phyloP scores from a whole-genome alignment of 1,140 invertebrate genomes.

The Holotrichia oblita region DNA sequence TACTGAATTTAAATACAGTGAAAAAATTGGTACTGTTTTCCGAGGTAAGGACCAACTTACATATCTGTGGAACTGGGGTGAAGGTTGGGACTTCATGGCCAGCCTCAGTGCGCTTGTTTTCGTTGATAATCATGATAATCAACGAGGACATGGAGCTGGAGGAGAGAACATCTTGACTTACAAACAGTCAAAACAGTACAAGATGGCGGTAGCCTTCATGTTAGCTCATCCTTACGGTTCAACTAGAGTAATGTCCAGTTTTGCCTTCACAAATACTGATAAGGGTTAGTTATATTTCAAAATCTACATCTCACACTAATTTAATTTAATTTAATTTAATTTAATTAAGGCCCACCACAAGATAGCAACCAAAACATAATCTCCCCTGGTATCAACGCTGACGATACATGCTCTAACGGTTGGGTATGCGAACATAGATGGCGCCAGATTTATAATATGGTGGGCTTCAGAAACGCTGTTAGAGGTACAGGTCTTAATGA shows the following conservation, averaged over 20 bases:
- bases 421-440: constrained; percentile 93
- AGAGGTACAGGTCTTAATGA: constrained; percentile 64
- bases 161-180: constrained; percentile 68
- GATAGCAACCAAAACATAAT: constrained; percentile 71
- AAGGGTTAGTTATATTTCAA: constrained; percentile 50
- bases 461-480: constrained; percentile 75
- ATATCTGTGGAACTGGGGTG: constrained; percentile 61
- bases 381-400: constrained; percentile 70
- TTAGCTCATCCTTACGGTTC: constrained; percentile 83
- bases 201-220: constrained; percentile 84
- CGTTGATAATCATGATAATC: constrained; percentile 72
- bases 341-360: constrained; percentile 65
- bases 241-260: constrained; percentile 83
- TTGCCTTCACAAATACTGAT: constrained; percentile 66
- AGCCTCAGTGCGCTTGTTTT: constrained; percentile 68
- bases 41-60: constrained; percentile 61
- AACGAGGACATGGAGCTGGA: constrained; percentile 68
- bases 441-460: constrained; percentile 85
- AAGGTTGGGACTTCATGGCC: constrained; percentile 67
- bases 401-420: constrained; percentile 77
- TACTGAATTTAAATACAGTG: constrained; percentile 79
- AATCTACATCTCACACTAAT: no score
- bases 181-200: constrained; percentile 69
- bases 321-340: no score
- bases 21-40: constrained; percentile 68